Base-by-base conservation (phyloP, 2,113 vertebrate species). In the Furnarius figulus region DNA sequence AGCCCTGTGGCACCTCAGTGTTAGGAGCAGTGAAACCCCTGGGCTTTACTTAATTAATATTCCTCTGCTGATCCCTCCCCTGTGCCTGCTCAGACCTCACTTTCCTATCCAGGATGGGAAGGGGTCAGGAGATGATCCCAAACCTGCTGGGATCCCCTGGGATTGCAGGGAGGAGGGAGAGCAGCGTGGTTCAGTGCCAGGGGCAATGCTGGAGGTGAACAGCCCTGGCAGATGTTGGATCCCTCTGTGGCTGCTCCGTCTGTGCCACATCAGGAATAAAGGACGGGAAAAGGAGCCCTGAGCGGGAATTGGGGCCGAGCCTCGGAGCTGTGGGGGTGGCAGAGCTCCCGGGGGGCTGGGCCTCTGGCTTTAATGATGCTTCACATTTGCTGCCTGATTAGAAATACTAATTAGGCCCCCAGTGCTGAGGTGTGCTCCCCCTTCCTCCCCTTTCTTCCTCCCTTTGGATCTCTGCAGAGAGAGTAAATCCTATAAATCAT, bases 321-420 rank as follows among this genome's bases (percentile, higher is more conserved):
- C 87, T 80, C 23, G 25, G 82, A 77, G 24, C 31, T 33, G 6
- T 18, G 68, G 79, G 53, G 92, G 76, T 90, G 83, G 92, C 84
- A 88, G 83, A 67, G 46, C 61, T 95, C 89, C 93, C 84, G 46
- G 40, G 33, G 37, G 93, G 52, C 59, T 93, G 84, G 89, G 55
- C 74, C 79, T 67, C 39, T 37, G 83, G 47, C 30, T 90, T 81
- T 86, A 71, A 87, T 20, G 77, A 59, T 65, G 62, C 82, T 81
- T 83, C 17, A 3, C 4, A 0, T 72, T 74, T 4, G 85, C 44
- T 86, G 4, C 91, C 91, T 25, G 14, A 50, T 94, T 28, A 49
- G 59, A 85, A 65, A 30, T n/a, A 28, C 27, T 90, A 71, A 96
- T 90, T 55, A 84, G 56, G 56, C 59, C 61, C 58, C 35, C 52